These are phyloP conservation scores for Hedya salicella DNA, from an alignment of 2,888 invertebrate species.

Conservation along the genomic window DNA sequence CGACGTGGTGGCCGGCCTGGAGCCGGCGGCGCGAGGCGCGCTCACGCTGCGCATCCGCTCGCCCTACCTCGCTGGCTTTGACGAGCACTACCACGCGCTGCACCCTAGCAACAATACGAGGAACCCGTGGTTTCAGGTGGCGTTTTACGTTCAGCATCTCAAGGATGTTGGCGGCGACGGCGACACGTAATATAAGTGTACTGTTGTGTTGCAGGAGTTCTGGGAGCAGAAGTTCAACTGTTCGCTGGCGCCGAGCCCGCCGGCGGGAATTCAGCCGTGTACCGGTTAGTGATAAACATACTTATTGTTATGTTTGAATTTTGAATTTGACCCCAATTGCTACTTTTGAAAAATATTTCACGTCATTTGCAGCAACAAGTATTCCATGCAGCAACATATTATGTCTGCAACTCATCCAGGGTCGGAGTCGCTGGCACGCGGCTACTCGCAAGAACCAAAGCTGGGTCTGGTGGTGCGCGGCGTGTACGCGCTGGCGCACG, in stretches of 20 bases:
- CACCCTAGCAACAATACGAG: constrained; percentile 86
- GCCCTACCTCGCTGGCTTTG: constrained; percentile 87
- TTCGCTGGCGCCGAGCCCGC: constrained; percentile 60
- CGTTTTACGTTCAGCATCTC: neutral
- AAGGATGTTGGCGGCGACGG: neutral
- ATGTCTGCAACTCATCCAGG: no score
- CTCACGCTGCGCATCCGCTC: constrained; percentile 91
- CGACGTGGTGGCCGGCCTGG: constrained; percentile 89
- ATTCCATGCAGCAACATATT: no score
- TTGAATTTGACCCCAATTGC: no score
- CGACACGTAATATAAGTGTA: no score
- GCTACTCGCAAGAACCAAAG: constrained; percentile 90
- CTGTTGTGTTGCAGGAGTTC: constrained; percentile 87
- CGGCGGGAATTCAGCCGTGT: constrained; percentile 47
- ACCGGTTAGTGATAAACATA: constrained; percentile 48
- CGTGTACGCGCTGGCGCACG: constrained; percentile 90
- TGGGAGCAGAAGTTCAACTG: constrained; percentile 91
- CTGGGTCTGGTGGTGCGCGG: constrained; percentile 92
- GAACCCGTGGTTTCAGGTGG: constrained; percentile 88
- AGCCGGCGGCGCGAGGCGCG: constrained; percentile 88
- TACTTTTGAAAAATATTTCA: no score
- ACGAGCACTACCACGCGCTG: constrained; percentile 88
- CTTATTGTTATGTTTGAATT: no score
- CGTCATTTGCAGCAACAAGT: no score
- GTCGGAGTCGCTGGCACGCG: constrained; percentile 80